Conservation (phyloP, 2,797 vertebrate genomes). For the Acanthornis magna region DNA sequence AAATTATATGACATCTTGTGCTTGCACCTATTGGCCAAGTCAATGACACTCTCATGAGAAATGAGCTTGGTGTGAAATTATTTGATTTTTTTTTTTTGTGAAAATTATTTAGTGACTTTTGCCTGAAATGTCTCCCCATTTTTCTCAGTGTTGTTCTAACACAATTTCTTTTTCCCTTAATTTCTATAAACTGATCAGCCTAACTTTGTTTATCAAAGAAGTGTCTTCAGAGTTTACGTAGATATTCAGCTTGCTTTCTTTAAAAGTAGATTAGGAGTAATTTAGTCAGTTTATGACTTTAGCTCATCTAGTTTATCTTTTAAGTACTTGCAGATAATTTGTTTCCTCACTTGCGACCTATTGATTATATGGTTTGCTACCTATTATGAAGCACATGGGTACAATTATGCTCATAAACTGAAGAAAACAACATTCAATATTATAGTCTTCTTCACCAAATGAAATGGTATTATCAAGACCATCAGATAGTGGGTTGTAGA, state of each 20-base stretch:
- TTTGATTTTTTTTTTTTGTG: neutral
- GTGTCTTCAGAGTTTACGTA: neutral
- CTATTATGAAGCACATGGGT: neutral
- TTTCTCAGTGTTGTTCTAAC: neutral
- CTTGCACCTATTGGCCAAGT: neutral
- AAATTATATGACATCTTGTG: neutral
- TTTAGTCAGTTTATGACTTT: neutral
- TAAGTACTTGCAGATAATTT: neutral
- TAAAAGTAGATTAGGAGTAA: neutral
- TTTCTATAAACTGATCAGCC: neutral
- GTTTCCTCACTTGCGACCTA: neutral
- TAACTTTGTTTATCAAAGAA: neutral
- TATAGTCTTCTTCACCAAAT: neutral
- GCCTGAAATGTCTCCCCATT: neutral
- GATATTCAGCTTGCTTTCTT: neutral
- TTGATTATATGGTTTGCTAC: slow-evolving; percentile 1
- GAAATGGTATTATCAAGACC: slow-evolving; percentile 16
- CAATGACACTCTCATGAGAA: neutral
- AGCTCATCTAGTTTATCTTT: neutral
- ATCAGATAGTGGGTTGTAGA: slow-evolving; percentile 21
- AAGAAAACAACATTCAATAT: neutral
- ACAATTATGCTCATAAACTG: slow-evolving; percentile 2
- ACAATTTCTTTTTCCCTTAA: neutral
- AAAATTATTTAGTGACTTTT: neutral
- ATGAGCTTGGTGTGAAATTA: neutral